Conservation (phyloP, 2,797 vertebrate species). For the Merluccius polli region DNA sequence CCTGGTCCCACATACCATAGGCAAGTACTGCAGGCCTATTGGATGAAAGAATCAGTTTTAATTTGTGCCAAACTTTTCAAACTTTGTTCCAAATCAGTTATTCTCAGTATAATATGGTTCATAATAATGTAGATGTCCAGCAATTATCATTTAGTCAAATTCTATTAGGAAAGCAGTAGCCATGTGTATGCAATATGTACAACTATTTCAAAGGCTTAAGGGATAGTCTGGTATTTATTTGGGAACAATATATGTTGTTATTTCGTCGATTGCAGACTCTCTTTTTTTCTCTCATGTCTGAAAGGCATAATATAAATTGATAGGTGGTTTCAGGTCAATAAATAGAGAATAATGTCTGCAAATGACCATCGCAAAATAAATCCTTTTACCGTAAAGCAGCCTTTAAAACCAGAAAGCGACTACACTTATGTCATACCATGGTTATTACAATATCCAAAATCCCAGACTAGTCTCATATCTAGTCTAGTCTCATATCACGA, state of each 20-base stretch:
- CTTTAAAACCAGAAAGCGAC: too few species aligned
- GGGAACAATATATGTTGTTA: not conserved
- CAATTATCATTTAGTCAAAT: slow-evolving; percentile 1
- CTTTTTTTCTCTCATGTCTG: too few species aligned
- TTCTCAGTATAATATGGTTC: slow-evolving; percentile 7
- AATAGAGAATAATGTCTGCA: too few species aligned
- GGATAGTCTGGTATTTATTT: not conserved
- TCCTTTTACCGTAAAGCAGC: too few species aligned
- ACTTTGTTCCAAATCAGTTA: not conserved
- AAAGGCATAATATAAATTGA: too few species aligned
- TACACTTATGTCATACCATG: not conserved
- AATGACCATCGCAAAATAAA: too few species aligned
- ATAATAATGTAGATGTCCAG: slow-evolving; percentile 7
- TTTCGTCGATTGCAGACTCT: too few species aligned
- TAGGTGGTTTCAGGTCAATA: too few species aligned
- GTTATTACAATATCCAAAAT: too few species aligned
- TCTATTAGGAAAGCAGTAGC: not conserved
- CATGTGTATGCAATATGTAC: not conserved
- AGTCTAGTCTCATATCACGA: not conserved
- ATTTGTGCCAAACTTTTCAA: not conserved
- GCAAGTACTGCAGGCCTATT: slow-evolving; percentile 19
- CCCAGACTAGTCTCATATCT: too few species aligned
- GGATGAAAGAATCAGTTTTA: slow-evolving; percentile 8
- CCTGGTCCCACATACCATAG: slow-evolving; percentile 28
- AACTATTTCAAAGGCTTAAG: slow-evolving; percentile 7